Evolutionary conservation across 2,888 invertebrate species (phyloP), one percentile per base, ranked within the genome.

Genomic region (Gordius sp.): DNA sequence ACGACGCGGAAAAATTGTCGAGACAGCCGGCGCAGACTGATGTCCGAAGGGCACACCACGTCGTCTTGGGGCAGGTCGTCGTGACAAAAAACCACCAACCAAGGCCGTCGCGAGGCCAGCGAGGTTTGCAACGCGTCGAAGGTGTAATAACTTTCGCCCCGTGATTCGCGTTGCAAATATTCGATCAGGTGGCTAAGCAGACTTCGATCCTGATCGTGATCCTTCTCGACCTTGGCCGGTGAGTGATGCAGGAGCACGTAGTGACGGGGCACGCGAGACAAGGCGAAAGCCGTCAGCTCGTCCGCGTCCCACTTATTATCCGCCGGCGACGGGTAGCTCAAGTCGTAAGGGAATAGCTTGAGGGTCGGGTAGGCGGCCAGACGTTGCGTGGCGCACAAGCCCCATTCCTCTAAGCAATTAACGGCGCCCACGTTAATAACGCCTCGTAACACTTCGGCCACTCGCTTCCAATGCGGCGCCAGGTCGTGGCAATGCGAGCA

Each of bases 371-470:
- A 84, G 63, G 77, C 75, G 63, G 73, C 69, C 60, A 84, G 79
- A 60, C 77, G 76, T 69, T 82, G 74, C 64, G 78, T 75, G 63
- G 76, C 75, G 68, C 85, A 85, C 60, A 84, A 72, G 47, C 74
- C 72, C 72, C 79, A 80, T 65, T 83, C 80, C 66, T 82, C 81
- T 69, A 80, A 80, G 69, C 84, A 85, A 67, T 85, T 84, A 0
- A 85, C 81, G 28, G 82, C 83, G 33, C 78, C 84, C 57, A 85
- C 73, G 67, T 78, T 75, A 2, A 82, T 76, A 59, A 82, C 79
- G 56, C 81, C 82, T 65, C 81, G 79, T 61, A 83, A 73, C 63
- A 79, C 75, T 62, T 76, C 74, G 13, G 82, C 81, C 59, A 85
- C 67, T 65, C 77, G 77, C 59, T 82, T 75, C 84, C 84, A 85